Evolutionary conservation across 2,797 vertebrate genomes (phyloP).

Genomic region (Clarias platycephalus): DNA sequence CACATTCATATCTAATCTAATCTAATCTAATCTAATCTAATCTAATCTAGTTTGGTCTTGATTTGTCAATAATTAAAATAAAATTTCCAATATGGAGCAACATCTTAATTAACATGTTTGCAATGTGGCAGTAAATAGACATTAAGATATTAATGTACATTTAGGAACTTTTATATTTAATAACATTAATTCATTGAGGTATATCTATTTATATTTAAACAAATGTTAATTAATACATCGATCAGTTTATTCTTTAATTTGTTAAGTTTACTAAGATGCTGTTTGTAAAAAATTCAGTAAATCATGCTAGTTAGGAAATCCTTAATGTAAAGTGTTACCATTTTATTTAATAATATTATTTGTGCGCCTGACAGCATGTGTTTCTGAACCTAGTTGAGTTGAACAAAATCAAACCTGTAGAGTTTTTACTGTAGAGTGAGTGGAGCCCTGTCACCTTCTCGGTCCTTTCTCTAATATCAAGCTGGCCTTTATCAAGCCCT

Average conservation of each 20-base stretch:
- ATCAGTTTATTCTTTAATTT: background rate
- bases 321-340: background rate
- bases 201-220: background rate
- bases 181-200: background rate
- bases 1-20: background rate
- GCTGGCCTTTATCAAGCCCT: constrained; percentile 42
- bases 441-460: constrained; percentile 31
- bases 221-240: background rate
- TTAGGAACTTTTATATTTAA: background rate
- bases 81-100: background rate
- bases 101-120: background rate
- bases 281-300: background rate
- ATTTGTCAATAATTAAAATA: background rate
- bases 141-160: background rate
- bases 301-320: background rate
- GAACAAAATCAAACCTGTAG: background rate
- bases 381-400: background rate
- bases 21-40: background rate
- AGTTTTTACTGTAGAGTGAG: constrained; percentile 11
- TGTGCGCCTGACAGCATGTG: background rate
- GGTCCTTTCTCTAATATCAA: constrained; percentile 29
- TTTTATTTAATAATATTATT: constrained; percentile 2
- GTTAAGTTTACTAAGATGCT: background rate
- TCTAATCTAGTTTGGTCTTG: background rate
- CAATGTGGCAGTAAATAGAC: background rate